Evolutionary conservation across 1,140 invertebrate genomes (phyloP).

Genomic region (Euglossa dilemma): DNA sequence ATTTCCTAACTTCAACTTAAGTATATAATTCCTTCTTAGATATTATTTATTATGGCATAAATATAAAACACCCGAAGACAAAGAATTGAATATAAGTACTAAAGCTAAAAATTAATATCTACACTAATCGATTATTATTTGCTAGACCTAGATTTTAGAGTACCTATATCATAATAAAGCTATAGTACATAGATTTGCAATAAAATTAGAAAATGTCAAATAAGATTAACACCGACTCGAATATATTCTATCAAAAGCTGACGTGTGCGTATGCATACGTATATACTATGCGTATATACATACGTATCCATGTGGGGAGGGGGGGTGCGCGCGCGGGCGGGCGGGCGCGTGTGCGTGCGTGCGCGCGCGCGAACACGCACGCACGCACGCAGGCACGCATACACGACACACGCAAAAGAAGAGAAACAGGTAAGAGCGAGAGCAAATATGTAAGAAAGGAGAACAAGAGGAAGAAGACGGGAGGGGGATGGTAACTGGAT

Average conservation of each 20-base stretch:
- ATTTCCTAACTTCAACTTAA: not conserved
- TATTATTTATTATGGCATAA: not conserved
- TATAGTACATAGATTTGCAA: not conserved
- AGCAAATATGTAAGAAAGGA: conserved; percentile 36
- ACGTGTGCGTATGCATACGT: not conserved
- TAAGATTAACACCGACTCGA: conserved; percentile 20
- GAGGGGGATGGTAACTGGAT: conserved; percentile 15
- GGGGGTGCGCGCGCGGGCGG: no score
- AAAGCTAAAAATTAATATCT: not conserved
- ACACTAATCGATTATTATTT: not conserved
- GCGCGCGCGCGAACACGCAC: no score
- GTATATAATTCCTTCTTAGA: not conserved
- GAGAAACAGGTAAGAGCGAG: conserved; percentile 7
- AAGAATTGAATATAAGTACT: not conserved
- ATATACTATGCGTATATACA: not conserved
- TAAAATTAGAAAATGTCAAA: conserved; percentile 35
- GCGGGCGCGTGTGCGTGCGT: no score
- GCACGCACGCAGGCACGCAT: not conserved
- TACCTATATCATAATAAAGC: not conserved
- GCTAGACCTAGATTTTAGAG: not conserved
- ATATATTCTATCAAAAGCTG: conserved; percentile 27
- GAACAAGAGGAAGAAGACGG: conserved; percentile 10
- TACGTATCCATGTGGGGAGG: no score
- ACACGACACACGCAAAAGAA: not conserved
- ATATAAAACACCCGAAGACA: not conserved